Evolutionary conservation across 2,113 vertebrate species (phyloP), one percentile per base, ranked within the genome.

Genomic region (Xiphophorus couchianus): DNA sequence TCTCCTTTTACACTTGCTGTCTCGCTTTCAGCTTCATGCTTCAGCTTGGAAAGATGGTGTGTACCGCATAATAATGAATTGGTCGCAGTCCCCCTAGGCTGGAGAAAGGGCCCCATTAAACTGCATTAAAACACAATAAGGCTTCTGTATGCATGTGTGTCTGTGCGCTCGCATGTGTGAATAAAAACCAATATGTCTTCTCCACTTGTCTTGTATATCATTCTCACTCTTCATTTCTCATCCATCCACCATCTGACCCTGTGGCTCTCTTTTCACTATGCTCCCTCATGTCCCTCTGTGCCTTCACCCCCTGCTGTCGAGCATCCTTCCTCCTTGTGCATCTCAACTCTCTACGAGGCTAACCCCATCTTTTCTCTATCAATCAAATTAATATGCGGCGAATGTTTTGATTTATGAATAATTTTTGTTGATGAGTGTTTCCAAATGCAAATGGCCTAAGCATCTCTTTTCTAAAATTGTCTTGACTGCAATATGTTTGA

Each of bases 111-210:
- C 69, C 84, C 89, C 88, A 92, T 92, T 93, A 93, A 92, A 93
- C 88, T 91, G 91, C 86, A 93, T 94, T 93, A 92, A 93, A 92
- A 90, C 86, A 93, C 90, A 92, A 94, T 89, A 93, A 91, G 83
- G 83, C 84, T 85, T 87, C 75, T 93, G 88, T 93, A 80, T 73
- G 73, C 68, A 73, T 33, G 84, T 70, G 74, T 58, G 69, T 72
- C 62, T 76, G 77, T 83, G 77, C 81, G 73, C 69, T 78, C 31
- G 62, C 77, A 30, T 62, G 42, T 73, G 80, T 76, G 72, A 81
- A 65, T 71, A 80, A 83, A 85, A 85, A 78, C 78, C 86, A 88
- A 84, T 86, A 82, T 89, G 88, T 78, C 76, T 71, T 65, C 73
- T 85, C 79, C 60, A 84, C 77, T 80, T 29, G 4, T 78, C 82